phyloP scores from a whole-genome alignment of 1,140 invertebrate genomes.

The Drosophila littoralis region DNA sequence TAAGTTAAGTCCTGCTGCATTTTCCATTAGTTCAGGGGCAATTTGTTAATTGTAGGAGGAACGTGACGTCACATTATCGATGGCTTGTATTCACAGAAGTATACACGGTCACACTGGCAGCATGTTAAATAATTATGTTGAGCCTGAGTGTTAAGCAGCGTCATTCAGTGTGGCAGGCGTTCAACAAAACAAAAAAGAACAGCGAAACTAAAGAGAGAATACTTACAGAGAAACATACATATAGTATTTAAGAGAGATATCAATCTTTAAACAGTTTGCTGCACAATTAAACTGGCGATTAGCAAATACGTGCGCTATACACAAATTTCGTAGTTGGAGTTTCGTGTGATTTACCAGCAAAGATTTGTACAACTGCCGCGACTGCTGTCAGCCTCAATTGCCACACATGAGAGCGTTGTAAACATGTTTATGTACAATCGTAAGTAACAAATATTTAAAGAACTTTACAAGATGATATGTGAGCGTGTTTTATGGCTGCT shows the following conservation, averaged over 20 bases:
- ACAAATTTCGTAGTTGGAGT: background rate
- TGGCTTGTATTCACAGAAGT: too few relatives aligned
- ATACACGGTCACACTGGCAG: too few relatives aligned
- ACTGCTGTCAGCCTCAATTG: constrained; percentile 57
- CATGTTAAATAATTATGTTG: too few relatives aligned
- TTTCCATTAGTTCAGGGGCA: constrained; percentile 14
- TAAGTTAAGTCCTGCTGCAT: constrained; percentile 30
- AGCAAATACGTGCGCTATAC: background rate
- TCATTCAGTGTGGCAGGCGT: too few relatives aligned
- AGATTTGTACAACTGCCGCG: constrained; percentile 12
- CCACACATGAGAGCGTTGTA: constrained; percentile 75
- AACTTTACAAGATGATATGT: constrained; percentile 75
- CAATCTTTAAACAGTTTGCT: constrained; percentile 1
- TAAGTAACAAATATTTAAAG: constrained; percentile 74
- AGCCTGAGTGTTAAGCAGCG: too few relatives aligned
- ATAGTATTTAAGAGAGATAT: too few relatives aligned
- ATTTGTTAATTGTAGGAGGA: background rate
- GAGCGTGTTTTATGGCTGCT: constrained; percentile 52
- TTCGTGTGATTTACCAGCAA: constrained; percentile 4
- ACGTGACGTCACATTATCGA: too few relatives aligned
- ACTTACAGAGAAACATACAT: too few relatives aligned
- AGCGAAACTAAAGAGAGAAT: too few relatives aligned
- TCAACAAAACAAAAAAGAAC: too few relatives aligned
- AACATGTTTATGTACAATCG: constrained; percentile 70
- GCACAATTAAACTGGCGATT: constrained; percentile 7